Evolutionary conservation across 2,797 vertebrate genomes (phyloP), one percentile per base, ranked within the genome.

Genomic region (Catharus ustulatus): DNA sequence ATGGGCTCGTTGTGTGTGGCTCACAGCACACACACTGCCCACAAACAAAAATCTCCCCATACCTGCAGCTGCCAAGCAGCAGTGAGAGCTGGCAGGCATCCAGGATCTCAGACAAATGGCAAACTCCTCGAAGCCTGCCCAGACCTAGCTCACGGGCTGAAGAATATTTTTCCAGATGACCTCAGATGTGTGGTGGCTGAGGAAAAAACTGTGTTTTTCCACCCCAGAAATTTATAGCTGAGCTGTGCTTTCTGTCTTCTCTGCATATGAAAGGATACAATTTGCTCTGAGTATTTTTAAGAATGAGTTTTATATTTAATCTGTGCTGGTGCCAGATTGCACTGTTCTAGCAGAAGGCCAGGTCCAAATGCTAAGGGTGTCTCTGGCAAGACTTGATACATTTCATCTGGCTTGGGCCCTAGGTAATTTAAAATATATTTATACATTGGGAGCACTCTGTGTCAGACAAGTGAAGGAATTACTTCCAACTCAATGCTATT

Each of bases 211-310:
- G 3, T 21, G n/a, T 1, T 38, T 85, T 74, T 73, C 86, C 79
- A 57, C 38, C 71, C 51, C 27, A 58, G 73, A 13, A 58, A 75
- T 92, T 91, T 85, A 76, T 45, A 86, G 63, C 71, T 76, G 77
- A 91, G 89, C 52, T 82, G 79, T 79, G 42, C 83, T 91, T 90
- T 93, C 79, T 71, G 52, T 59, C 82, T 83, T 81, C 79, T 57
- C 73, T 78, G 73, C 73, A 55, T 92, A 73, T 32, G 57, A 76
- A 89, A 89, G 76, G 92, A 59, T 68, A 64, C 46, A 36, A 73
- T 92, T 96, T 91, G 66, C 88, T 87, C 81, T 26, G 91, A 45
- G 52, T 94, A 91, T 95, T 96, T 96, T 97, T 89, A 91, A 94
- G 91, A 90, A 94, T 62, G 83, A 91, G 85, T 19, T 69, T 93